These are phyloP conservation scores for Elaphurus davidianus DNA, from an alignment of 2,113 vertebrate genomes.

Conservation along the genomic window DNA sequence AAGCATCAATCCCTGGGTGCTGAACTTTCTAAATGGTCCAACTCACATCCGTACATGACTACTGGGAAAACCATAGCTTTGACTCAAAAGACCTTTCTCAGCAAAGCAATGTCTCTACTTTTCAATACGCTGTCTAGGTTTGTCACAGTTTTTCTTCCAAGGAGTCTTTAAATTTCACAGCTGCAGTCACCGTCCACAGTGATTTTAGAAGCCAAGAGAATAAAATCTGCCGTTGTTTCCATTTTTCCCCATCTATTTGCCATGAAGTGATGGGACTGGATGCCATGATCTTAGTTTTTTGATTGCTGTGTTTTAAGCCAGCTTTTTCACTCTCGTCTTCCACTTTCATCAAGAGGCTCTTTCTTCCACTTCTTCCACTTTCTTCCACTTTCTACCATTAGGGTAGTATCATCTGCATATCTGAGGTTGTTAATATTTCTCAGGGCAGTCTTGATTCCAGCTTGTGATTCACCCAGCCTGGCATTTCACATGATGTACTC, in stretches of 20 bases:
- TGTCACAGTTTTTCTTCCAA: background rate
- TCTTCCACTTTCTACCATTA: background rate
- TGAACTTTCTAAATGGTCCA: background rate
- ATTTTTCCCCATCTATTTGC: background rate
- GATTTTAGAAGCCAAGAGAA: background rate
- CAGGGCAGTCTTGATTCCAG: background rate
- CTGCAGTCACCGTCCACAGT: background rate
- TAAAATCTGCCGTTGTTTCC: background rate
- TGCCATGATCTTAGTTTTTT: background rate
- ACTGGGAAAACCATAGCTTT: background rate
- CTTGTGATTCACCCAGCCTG: background rate
- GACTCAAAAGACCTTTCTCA: background rate
- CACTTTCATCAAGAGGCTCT: background rate
- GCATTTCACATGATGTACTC: background rate
- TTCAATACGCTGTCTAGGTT: background rate
- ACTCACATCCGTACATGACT: background rate
- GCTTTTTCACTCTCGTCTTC: background rate
- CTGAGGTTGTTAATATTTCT: background rate
- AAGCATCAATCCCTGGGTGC: background rate
- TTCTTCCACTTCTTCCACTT: no score
- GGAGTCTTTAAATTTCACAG: background rate
- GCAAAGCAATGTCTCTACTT: background rate
- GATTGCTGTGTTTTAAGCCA: background rate
- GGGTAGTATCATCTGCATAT: background rate
- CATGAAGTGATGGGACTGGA: background rate